These are phyloP conservation scores for Meda fulgida DNA, from an alignment of 2,797 vertebrate genomes.

Conservation along the genomic window DNA sequence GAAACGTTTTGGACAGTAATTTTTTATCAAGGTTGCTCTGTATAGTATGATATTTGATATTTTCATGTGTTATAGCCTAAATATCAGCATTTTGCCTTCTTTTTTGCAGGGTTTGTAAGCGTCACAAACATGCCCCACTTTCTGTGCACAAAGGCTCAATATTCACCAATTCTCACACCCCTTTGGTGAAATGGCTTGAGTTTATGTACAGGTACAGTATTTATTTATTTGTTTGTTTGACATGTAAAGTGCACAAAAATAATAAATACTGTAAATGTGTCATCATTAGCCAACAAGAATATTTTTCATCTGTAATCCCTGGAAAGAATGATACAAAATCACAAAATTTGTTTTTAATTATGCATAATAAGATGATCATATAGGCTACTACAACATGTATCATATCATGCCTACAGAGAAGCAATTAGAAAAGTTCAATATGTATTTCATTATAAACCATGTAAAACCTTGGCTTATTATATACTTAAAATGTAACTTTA, in stretches of 20 bases:
- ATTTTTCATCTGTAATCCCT: not conserved
- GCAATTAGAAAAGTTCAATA: not conserved
- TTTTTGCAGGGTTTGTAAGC: not conserved
- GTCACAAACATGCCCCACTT: not conserved
- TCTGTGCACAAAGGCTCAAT: not conserved
- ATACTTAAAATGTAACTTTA: not conserved
- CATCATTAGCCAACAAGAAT: not conserved
- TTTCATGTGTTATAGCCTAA: not conserved
- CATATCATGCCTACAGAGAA: not conserved
- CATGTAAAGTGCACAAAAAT: too few relatives aligned
- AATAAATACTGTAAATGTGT: too few relatives aligned
- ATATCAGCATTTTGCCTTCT: not conserved
- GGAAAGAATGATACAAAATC: not conserved
- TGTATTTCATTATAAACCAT: not conserved
- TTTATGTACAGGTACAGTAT: not conserved
- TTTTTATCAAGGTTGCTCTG: too few relatives aligned
- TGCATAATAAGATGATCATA: not conserved
- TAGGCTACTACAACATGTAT: too few relatives aligned
- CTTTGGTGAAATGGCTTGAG: not conserved
- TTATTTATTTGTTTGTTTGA: too few relatives aligned
- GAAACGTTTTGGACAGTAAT: too few relatives aligned
- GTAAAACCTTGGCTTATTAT: not conserved
- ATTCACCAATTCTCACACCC: not conserved
- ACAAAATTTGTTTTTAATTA: not conserved
- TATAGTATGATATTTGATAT: too few relatives aligned